Evolutionary conservation across 2,797 vertebrate species (phyloP).

Genomic region (Betta splendens): DNA sequence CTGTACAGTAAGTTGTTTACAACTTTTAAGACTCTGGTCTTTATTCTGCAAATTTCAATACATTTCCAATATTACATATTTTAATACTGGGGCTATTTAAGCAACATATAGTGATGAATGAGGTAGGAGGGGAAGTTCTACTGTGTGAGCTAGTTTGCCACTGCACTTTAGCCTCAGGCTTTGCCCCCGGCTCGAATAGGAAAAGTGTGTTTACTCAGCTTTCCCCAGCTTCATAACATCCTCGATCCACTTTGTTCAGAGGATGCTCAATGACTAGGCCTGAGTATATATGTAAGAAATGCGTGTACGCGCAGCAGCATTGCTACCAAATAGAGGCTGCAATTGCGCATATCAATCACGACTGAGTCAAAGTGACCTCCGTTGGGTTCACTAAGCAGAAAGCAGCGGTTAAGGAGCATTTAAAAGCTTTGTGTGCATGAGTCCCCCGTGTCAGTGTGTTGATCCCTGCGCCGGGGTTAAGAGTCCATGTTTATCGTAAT

Average conservation of each 20-base stretch:
- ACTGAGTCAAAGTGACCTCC: too few species aligned
- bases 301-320: too few species aligned
- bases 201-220: conserved; percentile 24
- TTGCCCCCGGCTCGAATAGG: conserved; percentile 34
- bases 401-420: too few species aligned
- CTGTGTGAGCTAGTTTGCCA: conserved; percentile 5
- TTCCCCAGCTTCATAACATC: conserved; percentile 16
- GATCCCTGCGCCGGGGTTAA: too few species aligned
- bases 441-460: too few species aligned
- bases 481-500: too few species aligned
- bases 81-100: background rate
- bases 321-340: too few species aligned
- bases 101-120: conserved; percentile 1
- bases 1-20: conserved; percentile 42
- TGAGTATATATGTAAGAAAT: too few species aligned
- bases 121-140: conserved; percentile 7
- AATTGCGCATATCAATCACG: too few species aligned
- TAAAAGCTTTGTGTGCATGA: too few species aligned
- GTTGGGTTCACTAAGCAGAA: too few species aligned
- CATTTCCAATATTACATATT: background rate
- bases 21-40: conserved; percentile 16
- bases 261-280: background rate
- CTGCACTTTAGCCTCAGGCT: conserved; percentile 32
- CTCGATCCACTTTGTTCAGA: conserved; percentile 18
- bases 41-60: conserved; percentile 22